Conservation (phyloP, 2,797 vertebrate species). For the Urosaurus nigricauda region DNA sequence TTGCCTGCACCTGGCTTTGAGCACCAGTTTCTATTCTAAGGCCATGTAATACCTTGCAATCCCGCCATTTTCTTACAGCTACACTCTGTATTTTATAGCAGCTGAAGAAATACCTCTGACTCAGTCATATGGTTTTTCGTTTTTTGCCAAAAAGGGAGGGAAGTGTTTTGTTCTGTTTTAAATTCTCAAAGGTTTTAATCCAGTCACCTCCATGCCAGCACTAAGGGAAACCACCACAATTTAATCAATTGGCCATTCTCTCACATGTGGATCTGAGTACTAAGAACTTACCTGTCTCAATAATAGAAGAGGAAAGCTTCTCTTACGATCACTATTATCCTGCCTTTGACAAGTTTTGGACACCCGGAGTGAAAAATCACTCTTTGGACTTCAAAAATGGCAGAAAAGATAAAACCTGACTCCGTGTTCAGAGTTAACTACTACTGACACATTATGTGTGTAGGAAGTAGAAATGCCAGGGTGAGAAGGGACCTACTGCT, state of each 20-base stretch:
- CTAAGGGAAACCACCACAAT: background rate
- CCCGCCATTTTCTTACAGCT: background rate
- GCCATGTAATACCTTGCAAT: background rate
- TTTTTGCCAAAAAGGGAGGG: background rate
- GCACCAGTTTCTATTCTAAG: background rate
- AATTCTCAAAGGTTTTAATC: background rate
- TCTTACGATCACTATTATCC: background rate
- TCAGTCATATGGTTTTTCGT: no score
- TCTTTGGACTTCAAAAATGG: background rate
- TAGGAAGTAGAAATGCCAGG: no score
- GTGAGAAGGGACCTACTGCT: background rate
- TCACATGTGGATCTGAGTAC: background rate
- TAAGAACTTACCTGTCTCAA: background rate
- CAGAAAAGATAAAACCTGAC: background rate
- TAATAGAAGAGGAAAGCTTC: background rate
- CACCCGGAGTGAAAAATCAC: background rate
- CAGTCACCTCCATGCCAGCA: background rate
- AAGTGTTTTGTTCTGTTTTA: no score
- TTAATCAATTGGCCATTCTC: background rate
- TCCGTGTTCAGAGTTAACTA: background rate
- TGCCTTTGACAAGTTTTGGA: background rate
- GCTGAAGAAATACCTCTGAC: background rate
- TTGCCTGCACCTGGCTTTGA: no score
- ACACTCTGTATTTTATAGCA: background rate
- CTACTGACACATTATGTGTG: background rate